A percentile compares a stretch with the other conserved stretches of the same genome.
Evolutionary conservation across 2,797 vertebrate species (phyloP).

Genomic region (Geotria australis): DNA sequence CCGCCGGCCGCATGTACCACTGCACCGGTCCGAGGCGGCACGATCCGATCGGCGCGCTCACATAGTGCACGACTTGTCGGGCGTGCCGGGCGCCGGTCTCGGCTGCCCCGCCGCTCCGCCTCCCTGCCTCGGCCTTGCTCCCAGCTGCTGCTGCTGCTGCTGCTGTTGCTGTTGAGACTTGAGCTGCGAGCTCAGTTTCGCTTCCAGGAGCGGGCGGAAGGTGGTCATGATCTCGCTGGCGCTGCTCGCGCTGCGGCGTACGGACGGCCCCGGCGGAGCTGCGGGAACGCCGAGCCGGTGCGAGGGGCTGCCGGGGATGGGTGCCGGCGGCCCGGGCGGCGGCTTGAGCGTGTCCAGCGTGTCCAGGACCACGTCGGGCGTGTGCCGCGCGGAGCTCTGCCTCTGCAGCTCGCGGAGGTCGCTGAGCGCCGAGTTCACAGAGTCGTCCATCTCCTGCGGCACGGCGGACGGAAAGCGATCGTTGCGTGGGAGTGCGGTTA

Average conservation of each 20-base stretch:
- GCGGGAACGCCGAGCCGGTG: conserved; percentile 15
- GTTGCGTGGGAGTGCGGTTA: too few relatives aligned
- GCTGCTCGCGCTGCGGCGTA: conserved; percentile 56
- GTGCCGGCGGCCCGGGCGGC: conserved; percentile 14
- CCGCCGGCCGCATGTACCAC: too few relatives aligned
- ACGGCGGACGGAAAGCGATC: neutral
- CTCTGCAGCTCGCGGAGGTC: conserved; percentile 83
- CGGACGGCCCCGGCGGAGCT: conserved; percentile 21
- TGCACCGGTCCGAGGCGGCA: too few relatives aligned
- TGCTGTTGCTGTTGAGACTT: conserved; percentile 9
- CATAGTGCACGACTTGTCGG: conserved; percentile 96
- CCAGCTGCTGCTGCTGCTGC: conserved; percentile 19
- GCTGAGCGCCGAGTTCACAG: conserved; percentile 85
- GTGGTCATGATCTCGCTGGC: conserved; percentile 78
- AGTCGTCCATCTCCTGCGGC: conserved; percentile 80
- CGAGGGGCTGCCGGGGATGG: conserved; percentile 21
- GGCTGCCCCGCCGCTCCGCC: conserved; percentile 11
- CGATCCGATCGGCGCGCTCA: conserved; percentile 8
- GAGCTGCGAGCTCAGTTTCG: conserved; percentile 83
- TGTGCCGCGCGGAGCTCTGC: conserved; percentile 72
- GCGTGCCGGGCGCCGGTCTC: conserved; percentile 32
- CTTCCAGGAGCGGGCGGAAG: conserved; percentile 64
- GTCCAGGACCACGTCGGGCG: conserved; percentile 89
- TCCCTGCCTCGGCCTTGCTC: conserved; percentile 52
- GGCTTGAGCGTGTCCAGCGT: conserved; percentile 76